These are phyloP conservation scores for Nymphicus hollandicus DNA, from an alignment of 2,113 vertebrate genomes.

Conservation along the genomic window DNA sequence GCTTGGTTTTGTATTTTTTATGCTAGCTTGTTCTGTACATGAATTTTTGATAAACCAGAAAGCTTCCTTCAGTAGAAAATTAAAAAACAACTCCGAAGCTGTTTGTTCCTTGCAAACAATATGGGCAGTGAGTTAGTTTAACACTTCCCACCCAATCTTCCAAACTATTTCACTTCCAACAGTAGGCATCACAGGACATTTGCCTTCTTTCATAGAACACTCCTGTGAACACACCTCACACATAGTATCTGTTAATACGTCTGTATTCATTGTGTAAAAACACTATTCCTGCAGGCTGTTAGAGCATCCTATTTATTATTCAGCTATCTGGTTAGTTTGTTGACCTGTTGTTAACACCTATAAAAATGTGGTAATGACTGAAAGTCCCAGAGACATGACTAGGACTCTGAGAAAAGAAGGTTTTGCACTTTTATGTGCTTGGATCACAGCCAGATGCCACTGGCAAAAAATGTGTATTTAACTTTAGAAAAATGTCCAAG, in stretches of 20 bases:
- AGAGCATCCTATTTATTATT: not conserved
- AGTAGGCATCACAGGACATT: not conserved
- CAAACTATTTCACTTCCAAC: not conserved
- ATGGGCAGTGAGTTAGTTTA: not conserved
- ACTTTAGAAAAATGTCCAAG: not conserved
- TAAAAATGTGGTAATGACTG: slow-evolving; percentile 27
- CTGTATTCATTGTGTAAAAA: not conserved
- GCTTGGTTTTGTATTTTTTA: not conserved
- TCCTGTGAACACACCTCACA: not conserved
- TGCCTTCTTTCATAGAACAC: not conserved
- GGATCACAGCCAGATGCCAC: not conserved
- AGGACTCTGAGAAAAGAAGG: not conserved
- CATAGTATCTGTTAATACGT: not conserved
- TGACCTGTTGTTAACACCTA: slow-evolving; percentile 1
- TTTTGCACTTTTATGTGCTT: not conserved
- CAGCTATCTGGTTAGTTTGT: not conserved
- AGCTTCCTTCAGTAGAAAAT: not conserved
- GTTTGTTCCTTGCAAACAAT: not conserved
- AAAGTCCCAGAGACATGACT: not conserved
- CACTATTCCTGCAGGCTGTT: not conserved
- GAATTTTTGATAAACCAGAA: not conserved
- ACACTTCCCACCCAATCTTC: not conserved
- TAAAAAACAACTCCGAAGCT: not conserved
- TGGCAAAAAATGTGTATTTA: not conserved
- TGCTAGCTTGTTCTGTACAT: not conserved